Conservation (phyloP, 2,888 invertebrate genomes). For the Drosophila mimica region DNA sequence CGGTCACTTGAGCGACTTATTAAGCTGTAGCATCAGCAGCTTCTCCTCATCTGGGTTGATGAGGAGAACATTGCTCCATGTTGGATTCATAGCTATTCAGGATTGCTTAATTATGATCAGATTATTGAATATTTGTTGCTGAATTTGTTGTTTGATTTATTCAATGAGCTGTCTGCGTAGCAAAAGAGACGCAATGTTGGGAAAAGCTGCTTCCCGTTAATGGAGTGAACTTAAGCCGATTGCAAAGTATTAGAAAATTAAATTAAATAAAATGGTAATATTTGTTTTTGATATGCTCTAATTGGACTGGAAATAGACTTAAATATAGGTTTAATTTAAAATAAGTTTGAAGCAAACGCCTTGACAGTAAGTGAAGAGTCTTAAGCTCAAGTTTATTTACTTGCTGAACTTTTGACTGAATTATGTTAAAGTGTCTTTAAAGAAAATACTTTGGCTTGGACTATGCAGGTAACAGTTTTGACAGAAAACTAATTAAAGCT, state of each 20-base stretch:
- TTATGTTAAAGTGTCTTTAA: not conserved
- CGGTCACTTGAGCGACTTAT: constrained; percentile 44
- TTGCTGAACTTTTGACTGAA: not conserved
- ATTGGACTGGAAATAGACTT: constrained; percentile 16
- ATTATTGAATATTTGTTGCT: constrained; percentile 4
- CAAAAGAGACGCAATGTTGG: not conserved
- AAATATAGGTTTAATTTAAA: not conserved
- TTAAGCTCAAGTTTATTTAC: not conserved
- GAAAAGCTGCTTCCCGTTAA: constrained; percentile 8
- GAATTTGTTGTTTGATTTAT: not conserved
- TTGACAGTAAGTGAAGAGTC: not conserved
- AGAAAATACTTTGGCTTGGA: not conserved
- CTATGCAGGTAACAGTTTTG: not conserved
- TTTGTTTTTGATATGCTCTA: constrained; percentile 21
- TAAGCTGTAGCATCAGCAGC: constrained; percentile 25
- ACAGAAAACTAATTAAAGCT: not conserved
- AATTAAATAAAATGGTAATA: constrained; percentile 4
- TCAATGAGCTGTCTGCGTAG: not conserved
- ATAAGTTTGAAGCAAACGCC: not conserved
- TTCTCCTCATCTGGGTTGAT: constrained; percentile 1
- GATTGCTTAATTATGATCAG: constrained; percentile 19
- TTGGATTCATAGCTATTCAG: constrained; percentile 4
- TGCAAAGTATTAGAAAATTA: constrained; percentile 13
- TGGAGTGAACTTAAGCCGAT: constrained; percentile 28
- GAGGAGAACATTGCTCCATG: not conserved